Evolutionary conservation across 2,797 vertebrate genomes (phyloP).

Genomic region (Myotis planiceps): DNA sequence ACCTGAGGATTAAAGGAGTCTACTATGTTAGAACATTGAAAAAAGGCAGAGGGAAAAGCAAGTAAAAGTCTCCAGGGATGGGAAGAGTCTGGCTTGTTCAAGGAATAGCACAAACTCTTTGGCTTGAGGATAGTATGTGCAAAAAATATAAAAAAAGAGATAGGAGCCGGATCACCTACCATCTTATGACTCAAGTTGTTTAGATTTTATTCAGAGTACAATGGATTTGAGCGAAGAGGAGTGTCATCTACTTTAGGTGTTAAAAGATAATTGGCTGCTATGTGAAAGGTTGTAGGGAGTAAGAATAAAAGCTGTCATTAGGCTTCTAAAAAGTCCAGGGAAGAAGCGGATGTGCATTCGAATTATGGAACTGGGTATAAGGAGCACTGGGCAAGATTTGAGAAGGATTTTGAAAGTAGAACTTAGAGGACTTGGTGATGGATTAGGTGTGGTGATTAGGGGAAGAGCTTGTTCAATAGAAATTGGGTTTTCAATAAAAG

Average conservation of each 20-base stretch:
- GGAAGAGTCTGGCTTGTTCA: background rate
- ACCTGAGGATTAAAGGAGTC: background rate
- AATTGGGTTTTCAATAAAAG: slow-evolving; percentile 31
- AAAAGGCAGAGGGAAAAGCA: background rate
- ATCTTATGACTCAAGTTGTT: background rate
- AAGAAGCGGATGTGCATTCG: background rate
- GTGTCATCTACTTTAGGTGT: background rate
- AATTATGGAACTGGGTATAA: background rate
- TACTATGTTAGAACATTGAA: background rate
- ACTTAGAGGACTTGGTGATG: background rate
- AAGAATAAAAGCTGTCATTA: background rate
- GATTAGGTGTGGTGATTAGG: background rate
- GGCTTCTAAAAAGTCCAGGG: background rate
- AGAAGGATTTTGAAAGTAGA: background rate
- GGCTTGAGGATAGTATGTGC: background rate
- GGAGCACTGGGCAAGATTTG: background rate
- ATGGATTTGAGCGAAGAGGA: background rate
- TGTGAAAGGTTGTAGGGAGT: background rate
- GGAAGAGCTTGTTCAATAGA: background rate
- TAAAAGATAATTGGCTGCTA: background rate
- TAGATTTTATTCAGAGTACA: background rate
- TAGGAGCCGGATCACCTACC: background rate
- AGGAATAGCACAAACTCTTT: background rate
- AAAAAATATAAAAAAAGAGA: background rate
- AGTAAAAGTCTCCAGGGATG: background rate